Evolutionary conservation across 2,888 invertebrate genomes (phyloP), one percentile per base, ranked within the genome.

Genomic region (Nephrotoma guestfalica): DNA sequence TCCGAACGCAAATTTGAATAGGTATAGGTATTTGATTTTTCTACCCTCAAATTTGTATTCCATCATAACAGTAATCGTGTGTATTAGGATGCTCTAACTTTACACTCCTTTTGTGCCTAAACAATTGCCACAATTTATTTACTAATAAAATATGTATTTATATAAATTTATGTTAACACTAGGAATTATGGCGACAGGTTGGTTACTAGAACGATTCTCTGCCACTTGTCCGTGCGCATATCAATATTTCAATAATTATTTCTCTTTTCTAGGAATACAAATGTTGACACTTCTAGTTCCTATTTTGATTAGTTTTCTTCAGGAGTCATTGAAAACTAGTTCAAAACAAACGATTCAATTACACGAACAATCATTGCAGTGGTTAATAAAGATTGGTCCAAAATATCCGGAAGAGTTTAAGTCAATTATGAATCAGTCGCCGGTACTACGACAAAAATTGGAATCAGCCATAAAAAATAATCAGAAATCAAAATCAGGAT

Each of bases 391-490:
- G 90, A 96, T 98, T 89, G 99, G 98, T 0, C 97, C 98, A 0
- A 96, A 96, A 90, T 97, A 98, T 92, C 97, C 98, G 30, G 95
- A 97, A 93, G 97, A 98, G 91, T 98, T 99, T 91, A 97, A 97
- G 90, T 94, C 95, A 13, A 93, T 99, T 89, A 97, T 99, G 96
- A 94, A 95, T 41, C 96, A 96, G 89, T 96, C 96, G 0, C 93
- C 94, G 0, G 96, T 97, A 87, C 92, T 98, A 87, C 95, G 97
- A 88, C 93, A 93, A 86, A 96, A 96, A 91, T 92, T 99, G 86
- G 98, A 98, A 91, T 94, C 94, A 87, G 98, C 98, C 0, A 94
- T 99, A 87, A 94, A 96, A 88, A 94, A 94, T 86, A 95, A 93
- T 89, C 94, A 94, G 89, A 94, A 94, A 91, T 91, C 93, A 88